phyloP scores from a whole-genome alignment of 2,113 vertebrate genomes.

The Leucoraja erinaceus region DNA sequence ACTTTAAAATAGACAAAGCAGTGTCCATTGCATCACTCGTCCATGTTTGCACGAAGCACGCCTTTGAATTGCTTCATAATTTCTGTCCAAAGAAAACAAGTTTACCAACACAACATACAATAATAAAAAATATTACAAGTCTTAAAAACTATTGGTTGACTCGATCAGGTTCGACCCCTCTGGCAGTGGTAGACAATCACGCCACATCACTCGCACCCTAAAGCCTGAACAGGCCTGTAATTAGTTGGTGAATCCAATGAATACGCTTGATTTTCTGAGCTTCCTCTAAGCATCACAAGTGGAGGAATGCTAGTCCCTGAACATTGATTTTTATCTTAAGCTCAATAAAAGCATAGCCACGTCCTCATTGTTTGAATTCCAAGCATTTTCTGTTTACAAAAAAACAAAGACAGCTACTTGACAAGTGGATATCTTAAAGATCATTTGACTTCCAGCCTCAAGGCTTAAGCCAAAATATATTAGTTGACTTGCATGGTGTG shows the following conservation, averaged over 20 bases:
- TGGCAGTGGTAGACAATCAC: constrained; percentile 50
- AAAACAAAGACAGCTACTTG: constrained; percentile 50
- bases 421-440: constrained; percentile 48
- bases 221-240: constrained; percentile 52
- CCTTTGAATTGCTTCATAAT: neutral
- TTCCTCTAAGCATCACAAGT: constrained; percentile 54
- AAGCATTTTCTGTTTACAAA: constrained; percentile 42
- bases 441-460: constrained; percentile 42
- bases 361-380: constrained; percentile 26
- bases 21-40: neutral
- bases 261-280: constrained; percentile 43
- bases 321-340: constrained; percentile 60
- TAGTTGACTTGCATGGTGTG: neutral
- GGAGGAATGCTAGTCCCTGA: constrained; percentile 49
- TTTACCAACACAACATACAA: constrained; percentile 46
- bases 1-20: neutral
- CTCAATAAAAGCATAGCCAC: constrained; percentile 51
- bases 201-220: constrained; percentile 41
- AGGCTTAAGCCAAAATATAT: constrained; percentile 3
- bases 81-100: neutral
- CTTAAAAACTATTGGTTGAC: constrained; percentile 51
- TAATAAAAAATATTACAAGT: constrained; percentile 49
- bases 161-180: constrained; percentile 41
- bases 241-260: constrained; percentile 51
- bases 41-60: neutral